A percentile compares a stretch with the other conserved stretches of the same genome.
phyloP scores from a whole-genome alignment of 2,888 invertebrate genomes.

The Amphiduros pacificus region DNA sequence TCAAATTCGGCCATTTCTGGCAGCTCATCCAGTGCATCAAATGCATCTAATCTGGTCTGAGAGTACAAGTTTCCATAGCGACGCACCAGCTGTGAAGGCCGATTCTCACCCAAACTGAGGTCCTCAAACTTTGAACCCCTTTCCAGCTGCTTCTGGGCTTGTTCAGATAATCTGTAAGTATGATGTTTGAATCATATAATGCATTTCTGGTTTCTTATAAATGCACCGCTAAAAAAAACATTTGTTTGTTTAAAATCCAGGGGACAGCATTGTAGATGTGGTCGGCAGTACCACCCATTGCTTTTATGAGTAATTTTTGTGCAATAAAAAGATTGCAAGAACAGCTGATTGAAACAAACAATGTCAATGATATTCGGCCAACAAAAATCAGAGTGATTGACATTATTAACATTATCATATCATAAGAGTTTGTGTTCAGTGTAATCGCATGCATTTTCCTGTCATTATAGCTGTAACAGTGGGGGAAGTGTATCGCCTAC shows the following conservation, averaged over 20 bases:
- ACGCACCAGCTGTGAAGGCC: constrained; percentile 67
- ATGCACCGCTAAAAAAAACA: no score
- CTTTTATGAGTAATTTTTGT: background rate
- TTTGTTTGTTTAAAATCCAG: no score
- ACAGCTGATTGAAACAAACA: background rate
- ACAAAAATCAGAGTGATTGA: background rate
- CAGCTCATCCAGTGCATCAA: constrained; percentile 82
- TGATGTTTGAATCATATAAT: no score
- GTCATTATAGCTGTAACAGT: no score
- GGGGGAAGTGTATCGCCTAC: constrained; percentile 24
- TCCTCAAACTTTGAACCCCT: constrained; percentile 54
- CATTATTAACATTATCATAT: no score
- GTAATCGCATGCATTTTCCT: no score
- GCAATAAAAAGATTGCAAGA: background rate
- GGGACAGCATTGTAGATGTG: no score
- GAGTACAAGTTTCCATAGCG: constrained; percentile 84
- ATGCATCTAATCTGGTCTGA: constrained; percentile 79
- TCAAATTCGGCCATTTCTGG: constrained; percentile 80
- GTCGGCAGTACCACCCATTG: no score
- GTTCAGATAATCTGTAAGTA: constrained; percentile 47
- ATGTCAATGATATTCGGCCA: background rate
- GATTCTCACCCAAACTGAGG: constrained; percentile 49
- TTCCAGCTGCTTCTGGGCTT: constrained; percentile 45
- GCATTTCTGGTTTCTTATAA: no score
- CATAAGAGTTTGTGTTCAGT: no score